Evolutionary conservation across 2,797 vertebrate genomes (phyloP), one percentile per base, ranked within the genome.

Genomic region (Benthosema pterotum): DNA sequence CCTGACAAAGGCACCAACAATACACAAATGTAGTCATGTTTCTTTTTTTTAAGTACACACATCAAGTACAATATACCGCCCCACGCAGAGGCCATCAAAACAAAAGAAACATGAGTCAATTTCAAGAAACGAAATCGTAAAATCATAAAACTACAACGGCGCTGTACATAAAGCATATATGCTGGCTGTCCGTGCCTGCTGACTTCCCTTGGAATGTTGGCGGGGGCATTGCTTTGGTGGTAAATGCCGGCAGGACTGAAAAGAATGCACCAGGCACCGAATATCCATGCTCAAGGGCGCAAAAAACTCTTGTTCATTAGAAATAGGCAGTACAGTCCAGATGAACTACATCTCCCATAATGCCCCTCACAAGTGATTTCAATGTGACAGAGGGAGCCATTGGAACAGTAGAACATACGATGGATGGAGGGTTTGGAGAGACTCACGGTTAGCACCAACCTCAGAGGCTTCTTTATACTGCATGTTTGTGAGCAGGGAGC

Each of bases 1-100:
- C 82, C 80, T 80, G 86, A 87, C 83, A 67, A 89, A 91, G 87
- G 87, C 84, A 91, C 87, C 83, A 66, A 90, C 88, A 89, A 89
- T 81, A 90, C 91, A 90, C 81, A 78, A 69, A 89, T 82, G 81
- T 80, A 82, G 77, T 77, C 68, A 72, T 75, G 73, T 78, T 78
- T 83, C 74, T 68, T 78, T 73, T 78, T 73, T 78, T 78, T 60
- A 86, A 78, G 80, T 69, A 81, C 82, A 88, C 85, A 91, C 85
- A 79, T 77, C 71, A 76, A 85, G 74, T 84, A 82, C 77, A 74
- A 87, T 69, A 87, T 72, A 77, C 69, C 56, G 79, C 82, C 83
- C 81, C 74, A 78, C 74, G 83, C 83, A 83, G 59, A 82, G 78
- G 77, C 81, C 58, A 78, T 75, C 71, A 67, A 77, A 78, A 43